phyloP scores from a whole-genome alignment of 2,888 invertebrate species.

The Sinhomidia bicolor region DNA sequence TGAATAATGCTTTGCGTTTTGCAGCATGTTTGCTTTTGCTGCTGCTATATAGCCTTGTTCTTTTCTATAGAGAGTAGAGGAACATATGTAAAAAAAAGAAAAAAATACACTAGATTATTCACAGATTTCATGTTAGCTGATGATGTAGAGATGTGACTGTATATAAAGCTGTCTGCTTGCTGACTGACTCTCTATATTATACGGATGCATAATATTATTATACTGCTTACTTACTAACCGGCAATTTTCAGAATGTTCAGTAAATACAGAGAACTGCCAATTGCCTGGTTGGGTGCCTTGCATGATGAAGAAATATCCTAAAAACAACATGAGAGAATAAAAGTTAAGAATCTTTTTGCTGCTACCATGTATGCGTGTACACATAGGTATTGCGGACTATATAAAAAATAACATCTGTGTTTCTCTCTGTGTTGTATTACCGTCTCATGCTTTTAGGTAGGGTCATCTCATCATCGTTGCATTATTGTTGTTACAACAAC shows the following conservation, averaged over 20 bases:
- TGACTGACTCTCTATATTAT: no score
- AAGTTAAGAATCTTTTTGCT: background rate
- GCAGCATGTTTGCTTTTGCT: no score
- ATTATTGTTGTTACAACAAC: conserved; percentile 15
- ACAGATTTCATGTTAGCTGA: background rate
- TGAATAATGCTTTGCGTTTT: background rate
- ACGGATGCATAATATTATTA: background rate
- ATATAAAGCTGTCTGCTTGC: background rate
- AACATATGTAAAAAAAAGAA: background rate
- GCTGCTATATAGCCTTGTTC: background rate
- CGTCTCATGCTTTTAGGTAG: conserved; percentile 32
- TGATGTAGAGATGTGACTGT: background rate
- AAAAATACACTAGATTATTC: conserved; percentile 8
- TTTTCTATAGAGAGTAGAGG: background rate
- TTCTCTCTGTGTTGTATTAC: background rate
- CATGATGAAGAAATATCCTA: conserved; percentile 25
- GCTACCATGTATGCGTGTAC: conserved; percentile 3
- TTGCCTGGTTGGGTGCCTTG: conserved; percentile 35
- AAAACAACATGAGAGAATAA: background rate
- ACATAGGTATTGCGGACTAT: background rate
- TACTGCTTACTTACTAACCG: background rate
- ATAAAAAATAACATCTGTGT: conserved; percentile 31
- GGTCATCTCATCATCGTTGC: conserved; percentile 11
- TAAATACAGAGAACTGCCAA: conserved; percentile 20
- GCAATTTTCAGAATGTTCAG: conserved; percentile 34